A percentile compares a stretch with the other conserved stretches of the same genome.
These are phyloP conservation scores for Hydrolagus colliei DNA, from an alignment of 2,797 vertebrate species.

Conservation along the genomic window DNA sequence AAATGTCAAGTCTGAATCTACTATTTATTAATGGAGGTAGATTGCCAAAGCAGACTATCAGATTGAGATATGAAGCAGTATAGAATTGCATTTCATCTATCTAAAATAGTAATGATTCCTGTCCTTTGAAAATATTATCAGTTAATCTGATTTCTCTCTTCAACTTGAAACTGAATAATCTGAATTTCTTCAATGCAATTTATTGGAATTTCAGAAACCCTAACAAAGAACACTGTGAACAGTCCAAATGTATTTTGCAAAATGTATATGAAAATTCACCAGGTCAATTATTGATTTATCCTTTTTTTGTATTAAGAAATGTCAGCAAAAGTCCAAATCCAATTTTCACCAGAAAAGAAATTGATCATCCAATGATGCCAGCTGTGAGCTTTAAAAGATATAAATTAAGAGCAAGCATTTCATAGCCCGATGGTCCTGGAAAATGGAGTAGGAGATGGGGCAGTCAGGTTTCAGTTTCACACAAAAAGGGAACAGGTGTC, in stretches of 20 bases:
- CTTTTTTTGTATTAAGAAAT: too few relatives aligned
- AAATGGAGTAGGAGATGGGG: too few relatives aligned
- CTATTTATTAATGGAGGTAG: background rate
- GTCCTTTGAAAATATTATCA: constrained; percentile 7
- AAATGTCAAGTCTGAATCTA: background rate
- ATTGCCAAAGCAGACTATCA: background rate
- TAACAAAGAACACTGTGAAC: background rate
- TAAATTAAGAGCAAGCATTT: too few relatives aligned
- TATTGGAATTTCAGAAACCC: background rate
- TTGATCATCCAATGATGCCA: too few relatives aligned
- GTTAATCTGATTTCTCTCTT: background rate
- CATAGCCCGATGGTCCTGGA: too few relatives aligned
- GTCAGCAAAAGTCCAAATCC: too few relatives aligned
- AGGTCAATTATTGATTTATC: too few relatives aligned
- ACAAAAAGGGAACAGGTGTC: too few relatives aligned
- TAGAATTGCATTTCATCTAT: background rate
- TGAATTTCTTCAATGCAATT: background rate
- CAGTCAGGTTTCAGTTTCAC: too few relatives aligned
- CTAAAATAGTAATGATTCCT: background rate
- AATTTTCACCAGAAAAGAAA: too few relatives aligned
- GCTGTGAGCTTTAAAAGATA: too few relatives aligned
- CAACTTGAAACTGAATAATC: background rate
- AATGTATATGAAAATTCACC: background rate
- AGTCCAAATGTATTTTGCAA: background rate
- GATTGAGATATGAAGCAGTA: background rate